These are phyloP conservation scores for Protobothrops flavoviridis DNA, from an alignment of 2,113 vertebrate species.

Conservation along the genomic window DNA sequence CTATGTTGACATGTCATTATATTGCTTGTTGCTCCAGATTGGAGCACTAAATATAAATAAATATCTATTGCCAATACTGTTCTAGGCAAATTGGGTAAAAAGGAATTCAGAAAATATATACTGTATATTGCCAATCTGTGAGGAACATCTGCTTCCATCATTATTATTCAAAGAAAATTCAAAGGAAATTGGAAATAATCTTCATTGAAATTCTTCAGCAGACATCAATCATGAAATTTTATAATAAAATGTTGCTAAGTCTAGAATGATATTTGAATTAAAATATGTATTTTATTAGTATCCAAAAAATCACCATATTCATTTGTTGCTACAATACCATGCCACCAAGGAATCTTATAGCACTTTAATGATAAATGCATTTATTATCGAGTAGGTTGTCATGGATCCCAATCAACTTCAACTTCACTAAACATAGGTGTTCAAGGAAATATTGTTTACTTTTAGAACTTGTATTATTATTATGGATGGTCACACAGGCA, in stretches of 20 bases:
- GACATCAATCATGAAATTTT: not conserved
- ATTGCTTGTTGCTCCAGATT: not conserved
- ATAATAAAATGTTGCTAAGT: not conserved
- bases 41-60: not conserved
- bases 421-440: not conserved
- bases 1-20: not conserved
- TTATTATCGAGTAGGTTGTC: not conserved
- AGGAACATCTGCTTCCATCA: slow-evolving; percentile 21
- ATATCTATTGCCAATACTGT: not conserved
- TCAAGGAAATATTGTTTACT: not conserved
- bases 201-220: not conserved
- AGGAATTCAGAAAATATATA: slow-evolving; percentile 27
- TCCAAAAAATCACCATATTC: not conserved
- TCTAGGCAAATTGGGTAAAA: not conserved
- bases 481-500: not conserved
- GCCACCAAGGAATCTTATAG: not conserved
- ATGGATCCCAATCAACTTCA: not conserved
- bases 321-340: not conserved
- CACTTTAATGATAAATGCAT: not conserved
- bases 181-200: not conserved
- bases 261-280: not conserved
- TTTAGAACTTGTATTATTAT: not conserved
- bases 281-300: not conserved
- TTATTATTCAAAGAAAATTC: not conserved
- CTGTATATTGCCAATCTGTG: not conserved